A percentile compares a stretch with the other conserved stretches of the same genome.
Conservation (phyloP, 1,140 invertebrate genomes). For the Goniozus legneri region DNA sequence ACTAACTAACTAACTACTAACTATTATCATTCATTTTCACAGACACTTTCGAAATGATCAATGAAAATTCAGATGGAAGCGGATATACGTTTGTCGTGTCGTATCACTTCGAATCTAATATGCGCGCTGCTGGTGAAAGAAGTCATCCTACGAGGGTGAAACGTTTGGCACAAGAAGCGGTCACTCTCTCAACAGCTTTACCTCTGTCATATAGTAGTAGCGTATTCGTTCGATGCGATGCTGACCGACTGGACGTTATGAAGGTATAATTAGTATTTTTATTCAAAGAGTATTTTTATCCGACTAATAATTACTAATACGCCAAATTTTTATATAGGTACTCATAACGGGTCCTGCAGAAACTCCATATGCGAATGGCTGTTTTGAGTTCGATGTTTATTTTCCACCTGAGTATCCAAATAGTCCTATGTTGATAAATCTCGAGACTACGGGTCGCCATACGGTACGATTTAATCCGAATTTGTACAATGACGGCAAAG, state of each 20-base stretch:
- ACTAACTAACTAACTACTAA: too few species aligned
- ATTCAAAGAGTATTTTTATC: background rate
- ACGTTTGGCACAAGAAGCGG: slow-evolving; percentile 91
- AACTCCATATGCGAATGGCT: slow-evolving; percentile 86
- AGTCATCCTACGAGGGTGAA: slow-evolving; percentile 84
- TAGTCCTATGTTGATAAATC: slow-evolving; percentile 80
- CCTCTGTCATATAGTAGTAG: slow-evolving; percentile 91
- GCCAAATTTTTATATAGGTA: slow-evolving; percentile 60
- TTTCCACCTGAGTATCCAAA: slow-evolving; percentile 86
- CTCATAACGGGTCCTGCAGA: slow-evolving; percentile 88
- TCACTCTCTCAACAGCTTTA: slow-evolving; percentile 89
- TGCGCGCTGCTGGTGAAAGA: slow-evolving; percentile 80
- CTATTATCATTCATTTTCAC: too few species aligned
- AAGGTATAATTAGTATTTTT: slow-evolving; percentile 66
- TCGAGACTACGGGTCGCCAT: slow-evolving; percentile 91
- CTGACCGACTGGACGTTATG: slow-evolving; percentile 91
- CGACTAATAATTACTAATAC: too few species aligned
- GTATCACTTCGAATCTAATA: slow-evolving; percentile 89
- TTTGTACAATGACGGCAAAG: slow-evolving; percentile 95
- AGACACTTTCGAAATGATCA: slow-evolving; percentile 91
- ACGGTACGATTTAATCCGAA: slow-evolving; percentile 96
- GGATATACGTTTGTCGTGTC: slow-evolving; percentile 81
- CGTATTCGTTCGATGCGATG: slow-evolving; percentile 94
- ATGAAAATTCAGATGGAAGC: slow-evolving; percentile 67
- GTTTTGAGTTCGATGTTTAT: slow-evolving; percentile 88